Evolutionary conservation across 2,888 invertebrate species (phyloP), one percentile per base, ranked within the genome.

Genomic region (Baronia brevicornis): DNA sequence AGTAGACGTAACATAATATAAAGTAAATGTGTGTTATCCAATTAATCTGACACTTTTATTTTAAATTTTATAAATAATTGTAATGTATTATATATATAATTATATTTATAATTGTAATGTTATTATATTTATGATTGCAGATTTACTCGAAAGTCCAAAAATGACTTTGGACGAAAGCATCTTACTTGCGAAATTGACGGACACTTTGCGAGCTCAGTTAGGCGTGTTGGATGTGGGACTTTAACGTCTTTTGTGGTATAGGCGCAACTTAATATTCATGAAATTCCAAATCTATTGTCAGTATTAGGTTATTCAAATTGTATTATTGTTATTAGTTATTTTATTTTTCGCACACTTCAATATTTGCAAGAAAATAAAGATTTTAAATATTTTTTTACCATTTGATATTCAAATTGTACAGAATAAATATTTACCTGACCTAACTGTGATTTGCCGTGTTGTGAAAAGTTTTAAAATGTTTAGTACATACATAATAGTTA

Each of bases 121-220:
- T 22, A 7, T 11, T 7, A 3, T 12, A 8, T 28, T 28, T 26
- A 29, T 21, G 1, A 5, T 69, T 68, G 51, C 78, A 86, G 91
- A 91, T 42, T 68, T 89, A 44, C 61, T 87, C 34, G 92, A 94
- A 68, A 91, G 92, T 59, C 86, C 88, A 0, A 86, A 85, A 46
- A 87, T 94, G 55, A 80, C 85, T 28, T 88, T 91, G 44, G 87
- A 87, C 27, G 90, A 93, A 43, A 90, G 90, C 23, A 66, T 93
- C 30, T 69, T 89, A 6, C 69, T 94, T 39, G 90, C 93, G 0
- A 87, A 89, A 52, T 74, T 93, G 36, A 87, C 90, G 60, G 94
- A 94, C 57, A 87, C 89, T 22, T 86, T 94, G 57, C 79, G 93
- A 35, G 86, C 86, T 28, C 91, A 92, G 69, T 51, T 92, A 18